A percentile compares a stretch with the other conserved stretches of the same genome.
Evolutionary conservation across 2,888 invertebrate genomes (phyloP).

Genomic region (Drosophila cognata): DNA sequence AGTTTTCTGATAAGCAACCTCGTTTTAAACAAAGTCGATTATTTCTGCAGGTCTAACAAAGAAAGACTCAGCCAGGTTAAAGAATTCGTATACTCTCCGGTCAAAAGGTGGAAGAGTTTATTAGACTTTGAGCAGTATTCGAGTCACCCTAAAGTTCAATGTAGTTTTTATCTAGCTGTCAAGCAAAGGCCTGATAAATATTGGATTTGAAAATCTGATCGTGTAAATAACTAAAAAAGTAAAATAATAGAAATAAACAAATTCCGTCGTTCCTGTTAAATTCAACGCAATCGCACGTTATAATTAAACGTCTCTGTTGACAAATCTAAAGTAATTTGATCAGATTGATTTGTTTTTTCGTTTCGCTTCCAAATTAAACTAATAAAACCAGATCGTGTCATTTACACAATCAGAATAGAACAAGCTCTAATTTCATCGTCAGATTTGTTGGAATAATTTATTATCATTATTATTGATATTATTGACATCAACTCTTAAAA

Average conservation of each 20-base stretch:
- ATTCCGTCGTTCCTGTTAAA: neutral
- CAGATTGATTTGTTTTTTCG: neutral
- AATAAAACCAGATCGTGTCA: neutral
- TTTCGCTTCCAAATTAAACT: neutral
- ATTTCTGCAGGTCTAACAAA: neutral
- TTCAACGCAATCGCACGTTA: neutral
- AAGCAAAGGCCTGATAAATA: neutral
- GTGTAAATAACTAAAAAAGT: neutral
- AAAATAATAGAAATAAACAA: neutral
- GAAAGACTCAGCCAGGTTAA: neutral
- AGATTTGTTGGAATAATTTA: neutral
- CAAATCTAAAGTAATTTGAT: neutral
- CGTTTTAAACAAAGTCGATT: neutral
- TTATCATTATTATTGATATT: neutral
- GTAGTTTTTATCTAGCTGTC: neutral
- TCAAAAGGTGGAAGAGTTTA: neutral
- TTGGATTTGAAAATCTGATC: neutral
- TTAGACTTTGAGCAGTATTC: neutral
- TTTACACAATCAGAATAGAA: neutral
- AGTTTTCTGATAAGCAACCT: slow-evolving; percentile 22
- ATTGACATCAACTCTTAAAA: neutral
- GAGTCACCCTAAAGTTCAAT: too few species aligned
- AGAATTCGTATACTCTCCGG: neutral
- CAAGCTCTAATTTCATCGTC: neutral
- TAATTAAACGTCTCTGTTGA: neutral